Base-by-base conservation (phyloP, 2,888 invertebrate species). In the Mythimna impura region DNA sequence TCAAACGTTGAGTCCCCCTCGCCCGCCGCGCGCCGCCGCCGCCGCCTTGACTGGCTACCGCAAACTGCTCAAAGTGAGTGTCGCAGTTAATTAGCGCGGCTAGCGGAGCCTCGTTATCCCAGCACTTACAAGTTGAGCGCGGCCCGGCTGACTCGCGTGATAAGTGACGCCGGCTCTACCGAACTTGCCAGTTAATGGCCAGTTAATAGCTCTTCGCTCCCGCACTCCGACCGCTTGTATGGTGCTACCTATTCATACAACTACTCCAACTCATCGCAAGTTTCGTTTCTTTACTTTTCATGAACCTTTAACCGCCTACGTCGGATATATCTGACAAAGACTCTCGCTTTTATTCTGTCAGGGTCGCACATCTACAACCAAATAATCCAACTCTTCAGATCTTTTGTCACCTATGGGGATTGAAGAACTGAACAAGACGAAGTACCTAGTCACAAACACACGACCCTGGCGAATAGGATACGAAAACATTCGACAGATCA, bases 61-160 rank as follows among this genome's bases (percentile, higher is more conserved):
- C 34, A 12, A 66, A 68, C 68, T 47, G 30, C 74, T 40, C 30
- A 0, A n/a, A 57, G 12, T n/a, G 60, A 52, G 50, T 52, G 60
- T 34, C 52, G 34, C 55, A 66, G 66, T 61, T 50, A 52, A 52
- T 79, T 47, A 76, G 66, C 22, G 58, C 58, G 47, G 22, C 61
- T 47, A 76, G 66, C 22, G 63, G 54, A 36, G 30, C 61, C 25
- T 22, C 66, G 67, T 65, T 64, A 66, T 36, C 77, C 36, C 34
- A 50, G 52, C 62, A 73, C 75, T 81, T 71, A 55, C 34, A 66
- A 30, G 30, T 30, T 30, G 30, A 30, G 70, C 62, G 47, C 25
- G 62, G 50, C 55, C 8, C 55, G 30, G 34, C 43, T 36, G 12
- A 12, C 58, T 9, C 30, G 43, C 69, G 55, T 25, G 81, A 55